Percentiles rank a stretch among this genome's conserved stretches.
Evolutionary conservation across 2,888 invertebrate species (phyloP).

Genomic region (Sympetrum striolatum): DNA sequence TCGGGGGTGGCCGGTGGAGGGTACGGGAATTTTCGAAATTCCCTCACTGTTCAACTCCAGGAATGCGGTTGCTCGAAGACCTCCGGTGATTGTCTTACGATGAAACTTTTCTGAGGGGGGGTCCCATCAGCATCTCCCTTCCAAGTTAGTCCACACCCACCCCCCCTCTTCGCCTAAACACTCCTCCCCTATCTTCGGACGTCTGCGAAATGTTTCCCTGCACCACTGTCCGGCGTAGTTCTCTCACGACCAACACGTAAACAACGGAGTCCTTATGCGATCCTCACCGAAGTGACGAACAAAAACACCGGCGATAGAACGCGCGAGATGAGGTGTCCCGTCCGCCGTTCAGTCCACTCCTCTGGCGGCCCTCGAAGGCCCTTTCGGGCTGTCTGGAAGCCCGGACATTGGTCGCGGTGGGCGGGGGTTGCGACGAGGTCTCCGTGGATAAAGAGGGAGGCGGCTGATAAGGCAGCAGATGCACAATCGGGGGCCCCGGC

Average conservation of each 20-base stretch:
- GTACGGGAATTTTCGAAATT: not conserved
- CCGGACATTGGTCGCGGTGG: not conserved
- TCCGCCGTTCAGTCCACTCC: not conserved
- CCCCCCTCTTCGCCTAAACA: not conserved
- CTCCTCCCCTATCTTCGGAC: not conserved
- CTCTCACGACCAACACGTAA: not conserved
- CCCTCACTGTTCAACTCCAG: not conserved
- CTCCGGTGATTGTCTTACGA: not conserved
- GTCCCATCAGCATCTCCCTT: not conserved
- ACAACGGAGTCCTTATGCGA: not conserved
- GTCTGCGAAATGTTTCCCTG: not conserved
- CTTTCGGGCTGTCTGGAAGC: conserved; percentile 14
- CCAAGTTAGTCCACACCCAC: conserved; percentile 6
- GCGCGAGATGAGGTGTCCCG: not conserved
- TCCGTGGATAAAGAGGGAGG: not conserved
- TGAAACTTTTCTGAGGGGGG: conserved; percentile 12
- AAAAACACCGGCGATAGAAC: not conserved
- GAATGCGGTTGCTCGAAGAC: not conserved
- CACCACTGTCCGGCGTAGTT: not conserved
- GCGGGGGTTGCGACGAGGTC: not conserved
- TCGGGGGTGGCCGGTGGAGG: not conserved
- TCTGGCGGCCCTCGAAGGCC: not conserved
- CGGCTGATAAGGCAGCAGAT: not conserved
- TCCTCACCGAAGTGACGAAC: not conserved
- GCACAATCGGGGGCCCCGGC: not conserved